These are phyloP conservation scores for Solen grandis DNA, from an alignment of 1,140 invertebrate genomes.

Conservation along the genomic window DNA sequence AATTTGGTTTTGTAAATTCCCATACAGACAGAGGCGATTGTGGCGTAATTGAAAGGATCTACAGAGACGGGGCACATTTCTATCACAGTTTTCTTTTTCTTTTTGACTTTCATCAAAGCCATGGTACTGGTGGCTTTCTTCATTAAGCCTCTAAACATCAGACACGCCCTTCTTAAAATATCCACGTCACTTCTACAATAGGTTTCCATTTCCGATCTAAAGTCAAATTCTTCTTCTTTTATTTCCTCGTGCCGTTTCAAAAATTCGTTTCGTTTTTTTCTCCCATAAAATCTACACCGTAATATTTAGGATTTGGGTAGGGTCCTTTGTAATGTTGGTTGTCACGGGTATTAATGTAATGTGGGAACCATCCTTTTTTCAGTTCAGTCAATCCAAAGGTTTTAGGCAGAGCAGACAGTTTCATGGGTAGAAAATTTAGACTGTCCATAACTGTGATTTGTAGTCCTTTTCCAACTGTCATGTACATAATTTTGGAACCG, in stretches of 20 bases:
- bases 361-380: no score
- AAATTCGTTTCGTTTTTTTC: no score
- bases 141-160: conserved; percentile 47
- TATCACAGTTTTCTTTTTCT: conserved; percentile 4
- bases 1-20: no score
- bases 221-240: conserved; percentile 43
- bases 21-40: no score
- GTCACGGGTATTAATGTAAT: conserved; percentile 19
- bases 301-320: not conserved
- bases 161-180: conserved; percentile 38
- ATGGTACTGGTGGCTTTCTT: conserved; percentile 37
- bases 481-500: no score
- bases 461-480: conserved; percentile 21
- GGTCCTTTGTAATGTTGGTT: conserved; percentile 25
- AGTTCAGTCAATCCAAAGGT: conserved; percentile 49
- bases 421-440: conserved; percentile 43
- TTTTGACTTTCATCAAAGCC: conserved; percentile 1
- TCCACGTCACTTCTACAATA: no score
- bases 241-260: conserved; percentile 30
- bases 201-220: conserved; percentile 55
- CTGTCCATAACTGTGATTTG: conserved; percentile 19
- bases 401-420: no score
- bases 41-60: no score
- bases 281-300: conserved; percentile 4
- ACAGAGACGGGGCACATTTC: conserved; percentile 1